Evolutionary conservation across 2,888 invertebrate species (phyloP).

Genomic region (Odontocerum albicorne): DNA sequence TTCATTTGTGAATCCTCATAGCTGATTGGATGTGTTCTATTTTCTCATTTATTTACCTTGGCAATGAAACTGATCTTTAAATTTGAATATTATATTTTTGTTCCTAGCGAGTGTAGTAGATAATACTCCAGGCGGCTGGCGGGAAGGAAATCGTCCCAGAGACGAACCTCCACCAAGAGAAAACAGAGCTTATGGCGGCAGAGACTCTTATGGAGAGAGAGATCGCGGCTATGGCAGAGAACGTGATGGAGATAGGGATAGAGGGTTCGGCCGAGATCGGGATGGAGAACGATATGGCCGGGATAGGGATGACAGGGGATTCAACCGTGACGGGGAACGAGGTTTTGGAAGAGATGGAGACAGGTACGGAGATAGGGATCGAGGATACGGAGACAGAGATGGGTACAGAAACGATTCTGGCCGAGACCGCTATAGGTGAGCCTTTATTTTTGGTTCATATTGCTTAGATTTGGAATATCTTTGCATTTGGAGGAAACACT

Average conservation of each 20-base stretch:
- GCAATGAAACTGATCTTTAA: no score
- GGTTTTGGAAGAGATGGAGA: conserved; percentile 38
- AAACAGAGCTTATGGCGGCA: conserved; percentile 50
- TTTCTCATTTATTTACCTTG: no score
- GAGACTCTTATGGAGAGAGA: conserved; percentile 45
- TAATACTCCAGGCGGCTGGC: conserved; percentile 53
- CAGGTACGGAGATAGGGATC: conserved; percentile 38
- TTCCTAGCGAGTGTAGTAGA: conserved; percentile 51
- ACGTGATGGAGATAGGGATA: conserved; percentile 36
- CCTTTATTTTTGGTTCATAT: no score
- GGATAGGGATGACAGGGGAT: conserved; percentile 40
- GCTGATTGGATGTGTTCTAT: no score
- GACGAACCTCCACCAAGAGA: conserved; percentile 49
- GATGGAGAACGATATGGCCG: conserved; percentile 39
- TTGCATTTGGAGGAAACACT: no score
- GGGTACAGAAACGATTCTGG: conserved; percentile 40
- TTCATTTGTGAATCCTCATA: neutral
- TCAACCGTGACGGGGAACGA: conserved; percentile 38
- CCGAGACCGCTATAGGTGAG: no score
- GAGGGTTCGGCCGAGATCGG: conserved; percentile 40
- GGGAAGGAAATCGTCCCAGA: conserved; percentile 48
- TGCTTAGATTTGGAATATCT: no score
- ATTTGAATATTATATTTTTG: conserved; percentile 12
- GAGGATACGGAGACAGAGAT: conserved; percentile 40
- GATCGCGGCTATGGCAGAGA: conserved; percentile 41